Evolutionary conservation across 2,113 vertebrate genomes (phyloP), one percentile per base, ranked within the genome.

Genomic region (cat (Felis catus)): DNA sequence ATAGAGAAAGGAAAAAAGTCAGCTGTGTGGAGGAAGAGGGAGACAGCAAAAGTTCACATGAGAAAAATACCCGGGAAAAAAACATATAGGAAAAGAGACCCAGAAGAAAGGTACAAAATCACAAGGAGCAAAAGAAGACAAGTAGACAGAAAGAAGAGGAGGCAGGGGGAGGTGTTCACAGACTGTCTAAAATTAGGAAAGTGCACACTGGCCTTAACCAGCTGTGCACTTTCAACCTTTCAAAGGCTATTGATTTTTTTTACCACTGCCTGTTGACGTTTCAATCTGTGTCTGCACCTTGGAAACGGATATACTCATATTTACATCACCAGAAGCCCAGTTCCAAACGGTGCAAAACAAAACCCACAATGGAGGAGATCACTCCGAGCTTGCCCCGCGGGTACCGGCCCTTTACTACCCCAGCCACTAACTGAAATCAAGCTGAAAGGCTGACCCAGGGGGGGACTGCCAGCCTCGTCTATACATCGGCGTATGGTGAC

Each of bases 331-430:
- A 58, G 95, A 94, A 74, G 12, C 39, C 39, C 39, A 33, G 39
- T 14, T 78, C 51, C 74, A 53, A 36, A 33, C 3, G 31, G 27
- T 1, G 7, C 11, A 33, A 33, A 33, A 39, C 7, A 10, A 84
- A 97, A 61, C 19, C 48, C 55, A 33, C 18, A 3, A 0, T 45
- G 36, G 39, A 53, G 25, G 79, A 23, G 66, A 87, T 14, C 21
- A 18, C 53, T 61, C 31, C 25, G 61, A 41, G 51, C 29, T 58
- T 7, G n/a, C 1, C 11, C 2, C 0, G 12, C 5, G 0, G 7
- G 1, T 10, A 18, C 31, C 33, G 15, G 29, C 23, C 15, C 23
- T 73, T 71, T 6, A 9, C 15, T 18, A 31, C 51, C 65, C 66
- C n/a, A 29, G 1, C 12, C 48, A 3, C 33, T 12, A 10, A 33